Evolutionary conservation across 2,113 vertebrate species (phyloP), one percentile per base, ranked within the genome.

Genomic region (Alethe diademata): DNA sequence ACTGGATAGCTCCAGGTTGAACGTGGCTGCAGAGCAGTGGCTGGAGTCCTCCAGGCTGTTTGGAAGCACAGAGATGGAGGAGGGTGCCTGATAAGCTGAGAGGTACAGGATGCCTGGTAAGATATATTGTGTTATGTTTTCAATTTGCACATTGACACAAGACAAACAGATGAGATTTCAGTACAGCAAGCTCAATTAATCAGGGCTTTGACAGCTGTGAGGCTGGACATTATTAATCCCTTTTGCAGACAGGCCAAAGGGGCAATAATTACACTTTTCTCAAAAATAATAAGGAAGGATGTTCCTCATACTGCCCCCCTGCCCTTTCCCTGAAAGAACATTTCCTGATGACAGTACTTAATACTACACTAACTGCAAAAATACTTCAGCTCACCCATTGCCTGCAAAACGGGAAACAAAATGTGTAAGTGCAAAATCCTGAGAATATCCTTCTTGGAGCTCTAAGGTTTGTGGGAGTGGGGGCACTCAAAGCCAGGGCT

Each of bases 131-230:
- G 62, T 76, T 93, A 66, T 90, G 92, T 95, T 96, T 97, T 96
- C 95, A 95, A 95, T 97, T 97, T 96, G 81, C 96, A 96, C 96
- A 92, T 92, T 14, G 58, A 93, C 93, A 96, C 90, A 95, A 96
- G 94, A 97, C 95, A 96, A 97, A 97, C 96, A 94, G 96, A 97
- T 86, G 96, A 97, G 80, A 95, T 96, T 97, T 96, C 95, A 86
- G 93, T 80, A 93, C 81, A 92, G 91, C 58, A 85, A 82, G 81
- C 90, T 97, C 96, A 92, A 96, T 96, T 96, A 94, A 97, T 97
- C 96, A 96, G 57, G 36, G n/a, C 50, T 93, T 90, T 96, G 97
- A 96, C 95, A 97, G 94, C 94, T 94, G 90, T 73, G 92, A 96
- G 74, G 29, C 61, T 90, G 95, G 94, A 92, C 92, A 51, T 92